Base-by-base conservation (phyloP, 2,888 invertebrate genomes). In the Scelioninae gen. 1 region DNA sequence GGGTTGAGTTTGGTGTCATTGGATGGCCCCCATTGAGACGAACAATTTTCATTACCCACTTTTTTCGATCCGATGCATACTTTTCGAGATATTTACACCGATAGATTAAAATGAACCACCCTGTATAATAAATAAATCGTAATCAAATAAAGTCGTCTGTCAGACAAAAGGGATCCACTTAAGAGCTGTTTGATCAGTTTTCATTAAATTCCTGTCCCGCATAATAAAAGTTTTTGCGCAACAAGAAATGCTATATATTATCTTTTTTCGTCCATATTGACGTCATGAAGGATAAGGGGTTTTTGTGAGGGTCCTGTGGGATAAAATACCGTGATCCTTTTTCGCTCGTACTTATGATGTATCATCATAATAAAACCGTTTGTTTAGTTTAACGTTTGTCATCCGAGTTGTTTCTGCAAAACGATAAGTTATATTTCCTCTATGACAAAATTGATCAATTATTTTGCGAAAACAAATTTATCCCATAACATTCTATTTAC, bases 291-390 rank as follows among this genome's bases (percentile, higher is more conserved):
- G 56, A 60, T 51, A 40, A 60, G 49, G 51, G 71, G 29, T 60
- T 71, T 40, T 47, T n/a, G 49, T 23, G 23, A 66, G 66, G 76
- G 43, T 34, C 51, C 49, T 10, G 10, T 47, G 13, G 32, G 38
- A 11, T 58, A 32, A 58, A 58, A 58, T 58, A 38, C 56, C 40
- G 56, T 15, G 45, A 16, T 55, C n/a, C 23, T 40, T 29, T 49
- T 23, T 53, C 45, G 34, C 63, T 55, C 66, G 40, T 62, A 15
- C 47, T 45, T 69, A 68, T 62, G 66, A 76, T 49, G 56, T 65
- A 56, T 75, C 75, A 66, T 66, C 75, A 75, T 65, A 75, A 66
- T 62, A 68, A 38, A 47, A 49, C 66, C 66, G 75, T 76, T 76
- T 76, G 76, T 76, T 76, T 68, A 60, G 68, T 60, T 58, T 56